phyloP scores from a whole-genome alignment of 2,113 vertebrate genomes.

The Silurus glanis region DNA sequence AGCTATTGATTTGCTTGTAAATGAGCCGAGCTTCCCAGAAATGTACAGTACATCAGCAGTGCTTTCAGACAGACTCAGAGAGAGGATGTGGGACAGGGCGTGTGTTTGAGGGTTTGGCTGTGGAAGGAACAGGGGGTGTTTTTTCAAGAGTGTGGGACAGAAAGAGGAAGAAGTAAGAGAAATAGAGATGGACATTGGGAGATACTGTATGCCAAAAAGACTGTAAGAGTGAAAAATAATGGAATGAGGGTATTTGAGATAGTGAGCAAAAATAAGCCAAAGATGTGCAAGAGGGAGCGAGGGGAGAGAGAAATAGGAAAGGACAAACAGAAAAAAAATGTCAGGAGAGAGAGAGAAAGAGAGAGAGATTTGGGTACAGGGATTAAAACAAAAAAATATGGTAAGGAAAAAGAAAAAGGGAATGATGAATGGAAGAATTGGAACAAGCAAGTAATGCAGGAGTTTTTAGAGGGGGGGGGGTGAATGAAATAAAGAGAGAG shows the following conservation, averaged over 20 bases:
- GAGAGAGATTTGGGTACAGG: neutral
- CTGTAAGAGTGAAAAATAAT: neutral
- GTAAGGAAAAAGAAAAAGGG: neutral
- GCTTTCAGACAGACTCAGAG: conserved; percentile 24
- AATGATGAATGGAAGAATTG: neutral
- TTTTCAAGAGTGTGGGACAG: neutral
- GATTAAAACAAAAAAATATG: neutral
- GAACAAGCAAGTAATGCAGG: neutral
- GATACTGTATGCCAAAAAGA: neutral
- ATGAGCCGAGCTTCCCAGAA: conserved; percentile 44
- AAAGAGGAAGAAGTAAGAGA: neutral
- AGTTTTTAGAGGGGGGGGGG: neutral
- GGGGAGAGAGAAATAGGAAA: neutral
- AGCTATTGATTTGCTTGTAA: conserved; percentile 48
- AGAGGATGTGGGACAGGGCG: neutral
- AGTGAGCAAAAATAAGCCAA: neutral
- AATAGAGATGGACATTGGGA: neutral
- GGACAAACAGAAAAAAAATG: neutral
- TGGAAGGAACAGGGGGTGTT: neutral
- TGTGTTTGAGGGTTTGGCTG: neutral
- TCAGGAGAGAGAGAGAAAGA: neutral
- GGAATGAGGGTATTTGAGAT: neutral
- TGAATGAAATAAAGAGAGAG: neutral
- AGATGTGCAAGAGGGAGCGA: neutral
- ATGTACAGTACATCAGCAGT: conserved; percentile 14